Evolutionary conservation across 2,113 vertebrate species (phyloP).

Genomic region (Paralichthys olivaceus): DNA sequence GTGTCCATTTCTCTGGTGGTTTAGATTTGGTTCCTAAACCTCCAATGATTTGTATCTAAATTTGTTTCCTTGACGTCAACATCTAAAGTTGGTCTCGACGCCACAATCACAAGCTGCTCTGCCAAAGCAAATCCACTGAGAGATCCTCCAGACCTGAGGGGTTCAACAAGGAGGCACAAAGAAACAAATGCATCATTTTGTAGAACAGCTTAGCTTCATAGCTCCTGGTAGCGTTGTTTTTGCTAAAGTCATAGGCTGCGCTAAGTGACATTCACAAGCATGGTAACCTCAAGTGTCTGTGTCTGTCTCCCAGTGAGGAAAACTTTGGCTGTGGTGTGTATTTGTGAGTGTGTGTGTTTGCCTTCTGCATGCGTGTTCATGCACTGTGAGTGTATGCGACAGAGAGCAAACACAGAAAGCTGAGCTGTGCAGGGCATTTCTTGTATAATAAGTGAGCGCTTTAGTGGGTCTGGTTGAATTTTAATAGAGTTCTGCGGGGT

Average conservation of each 20-base stretch:
- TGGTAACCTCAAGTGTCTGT: background rate
- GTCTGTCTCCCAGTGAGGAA: background rate
- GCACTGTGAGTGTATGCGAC: constrained; percentile 1
- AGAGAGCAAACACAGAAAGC: constrained; percentile 57
- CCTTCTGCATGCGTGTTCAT: constrained; percentile 4
- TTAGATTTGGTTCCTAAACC: no score
- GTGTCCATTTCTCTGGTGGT: no score
- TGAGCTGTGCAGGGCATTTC: constrained; percentile 57
- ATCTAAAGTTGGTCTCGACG: background rate
- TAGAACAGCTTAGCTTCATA: background rate
- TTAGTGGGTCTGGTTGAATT: constrained; percentile 76
- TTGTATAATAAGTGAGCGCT: constrained; percentile 76
- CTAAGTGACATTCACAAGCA: background rate
- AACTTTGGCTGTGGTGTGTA: background rate
- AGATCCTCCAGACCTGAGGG: background rate
- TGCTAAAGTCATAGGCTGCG: background rate
- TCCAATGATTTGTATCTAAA: background rate
- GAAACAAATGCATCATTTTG: background rate
- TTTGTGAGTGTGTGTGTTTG: constrained; percentile 18
- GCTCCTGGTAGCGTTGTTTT: background rate
- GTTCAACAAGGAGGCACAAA: background rate
- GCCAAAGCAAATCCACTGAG: background rate
- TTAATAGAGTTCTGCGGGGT: constrained; percentile 79
- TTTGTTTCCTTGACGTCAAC: background rate
- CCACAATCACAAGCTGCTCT: background rate